These are phyloP conservation scores for Dinoponera quadriceps DNA, from an alignment of 1,140 invertebrate species.

Conservation along the genomic window DNA sequence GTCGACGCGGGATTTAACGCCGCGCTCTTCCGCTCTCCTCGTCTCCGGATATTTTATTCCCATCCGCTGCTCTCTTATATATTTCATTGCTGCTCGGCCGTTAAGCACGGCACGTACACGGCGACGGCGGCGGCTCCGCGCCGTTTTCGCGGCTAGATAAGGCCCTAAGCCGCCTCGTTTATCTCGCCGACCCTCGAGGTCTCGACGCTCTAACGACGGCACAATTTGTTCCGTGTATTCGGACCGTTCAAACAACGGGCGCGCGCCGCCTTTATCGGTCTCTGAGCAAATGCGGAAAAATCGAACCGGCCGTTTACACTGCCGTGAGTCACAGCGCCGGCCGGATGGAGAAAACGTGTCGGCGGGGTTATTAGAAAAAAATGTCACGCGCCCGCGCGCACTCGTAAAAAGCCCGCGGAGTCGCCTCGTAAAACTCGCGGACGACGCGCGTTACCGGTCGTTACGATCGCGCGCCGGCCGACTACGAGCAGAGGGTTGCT, in stretches of 20 bases:
- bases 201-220: slow-evolving; percentile 41
- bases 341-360: slow-evolving; percentile 64
- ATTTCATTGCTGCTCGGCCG: slow-evolving; percentile 23
- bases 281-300: slow-evolving; percentile 64
- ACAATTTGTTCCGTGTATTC: slow-evolving; percentile 50
- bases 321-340: slow-evolving; percentile 59
- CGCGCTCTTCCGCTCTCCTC: neutral
- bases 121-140: neutral
- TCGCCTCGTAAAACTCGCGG: slow-evolving; percentile 26
- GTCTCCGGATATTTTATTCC: slow-evolving; percentile 2
- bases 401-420: slow-evolving; percentile 33
- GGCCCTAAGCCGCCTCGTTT: slow-evolving; percentile 52
- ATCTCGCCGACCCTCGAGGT: slow-evolving; percentile 34
- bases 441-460: slow-evolving; percentile 38
- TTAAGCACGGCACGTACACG: slow-evolving; percentile 38
- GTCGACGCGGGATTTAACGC: neutral
- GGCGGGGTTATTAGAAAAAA: slow-evolving; percentile 47
- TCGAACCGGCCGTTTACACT: slow-evolving; percentile 57
- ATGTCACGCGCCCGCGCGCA: slow-evolving; percentile 33
- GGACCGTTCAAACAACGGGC: slow-evolving; percentile 54
- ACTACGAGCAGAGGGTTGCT: too few species aligned
- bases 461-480: slow-evolving; percentile 11
- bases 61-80: too few species aligned
- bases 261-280: slow-evolving; percentile 63
- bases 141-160: slow-evolving; percentile 56